Percentiles rank a stretch among this genome's conserved stretches.
Conservation (phyloP, 2,113 vertebrate species). For the Oenanthe oenanthe region DNA sequence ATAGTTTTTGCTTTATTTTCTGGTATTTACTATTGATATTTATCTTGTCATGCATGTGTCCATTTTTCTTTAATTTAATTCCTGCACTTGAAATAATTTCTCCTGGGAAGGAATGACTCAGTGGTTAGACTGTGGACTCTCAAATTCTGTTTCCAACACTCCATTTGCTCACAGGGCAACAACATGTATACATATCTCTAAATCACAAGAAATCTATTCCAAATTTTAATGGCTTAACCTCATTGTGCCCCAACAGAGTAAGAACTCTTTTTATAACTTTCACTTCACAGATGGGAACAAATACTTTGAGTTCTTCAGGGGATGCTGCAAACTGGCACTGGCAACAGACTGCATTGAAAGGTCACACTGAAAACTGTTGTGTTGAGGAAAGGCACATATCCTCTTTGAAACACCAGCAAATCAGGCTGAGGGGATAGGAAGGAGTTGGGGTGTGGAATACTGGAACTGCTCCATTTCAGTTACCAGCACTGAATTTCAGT, state of each 20-base stretch:
- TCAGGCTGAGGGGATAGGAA: background rate
- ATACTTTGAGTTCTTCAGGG: background rate
- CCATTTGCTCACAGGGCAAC: background rate
- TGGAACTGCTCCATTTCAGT: background rate
- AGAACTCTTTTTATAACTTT: background rate
- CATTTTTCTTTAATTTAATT: background rate
- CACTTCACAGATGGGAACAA: background rate
- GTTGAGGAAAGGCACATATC: background rate
- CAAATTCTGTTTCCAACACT: background rate
- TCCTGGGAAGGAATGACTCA: background rate
- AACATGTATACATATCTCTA: background rate
- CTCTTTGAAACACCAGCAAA: background rate
- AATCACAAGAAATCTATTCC: background rate
- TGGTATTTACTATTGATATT: conserved; percentile 17
- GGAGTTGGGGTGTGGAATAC: background rate
- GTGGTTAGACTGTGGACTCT: background rate
- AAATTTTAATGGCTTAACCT: background rate
- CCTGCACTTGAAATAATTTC: background rate
- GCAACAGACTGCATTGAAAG: background rate
- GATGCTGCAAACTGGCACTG: background rate
- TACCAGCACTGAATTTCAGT: background rate
- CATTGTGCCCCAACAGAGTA: background rate
- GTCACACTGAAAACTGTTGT: background rate
- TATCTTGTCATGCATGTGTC: background rate
- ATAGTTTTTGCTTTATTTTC: background rate